A percentile compares a stretch with the other conserved stretches of the same genome.
These are phyloP conservation scores for Leucoma salicis DNA, from an alignment of 2,888 invertebrate species.

Conservation along the genomic window DNA sequence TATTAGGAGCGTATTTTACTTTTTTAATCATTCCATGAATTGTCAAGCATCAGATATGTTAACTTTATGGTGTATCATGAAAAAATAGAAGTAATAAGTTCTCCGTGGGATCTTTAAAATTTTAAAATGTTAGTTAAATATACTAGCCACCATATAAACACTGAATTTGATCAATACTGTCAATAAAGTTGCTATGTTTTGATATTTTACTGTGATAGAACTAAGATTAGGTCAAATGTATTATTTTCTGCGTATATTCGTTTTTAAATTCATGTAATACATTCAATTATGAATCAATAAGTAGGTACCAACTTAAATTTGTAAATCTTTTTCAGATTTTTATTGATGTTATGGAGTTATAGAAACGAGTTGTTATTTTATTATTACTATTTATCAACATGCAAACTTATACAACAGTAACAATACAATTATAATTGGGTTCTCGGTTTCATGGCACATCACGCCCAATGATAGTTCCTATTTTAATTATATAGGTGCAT, in stretches of 20 bases:
- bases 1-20: background rate
- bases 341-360: background rate
- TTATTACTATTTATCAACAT: background rate
- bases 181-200: slow-evolving; percentile 45
- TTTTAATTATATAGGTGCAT: slow-evolving; percentile 69
- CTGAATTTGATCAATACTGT: slow-evolving; percentile 10
- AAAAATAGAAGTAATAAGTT: background rate
- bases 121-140: background rate
- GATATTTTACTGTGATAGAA: slow-evolving; percentile 80
- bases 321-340: slow-evolving; percentile 9
- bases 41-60: too few species aligned
- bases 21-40: background rate
- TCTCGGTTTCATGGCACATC: slow-evolving; percentile 11
- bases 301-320: slow-evolving; percentile 7
- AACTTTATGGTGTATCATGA: background rate
- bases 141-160: background rate
- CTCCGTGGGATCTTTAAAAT: background rate
- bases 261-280: slow-evolving; percentile 11
- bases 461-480: slow-evolving; percentile 60
- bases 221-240: slow-evolving; percentile 55
- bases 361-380: slow-evolving; percentile 1
- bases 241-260: slow-evolving; percentile 35
- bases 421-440: slow-evolving; percentile 15
- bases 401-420: background rate
- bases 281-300: background rate